These are phyloP conservation scores for Eurois occulta DNA, from an alignment of 2,888 invertebrate genomes.

Conservation along the genomic window DNA sequence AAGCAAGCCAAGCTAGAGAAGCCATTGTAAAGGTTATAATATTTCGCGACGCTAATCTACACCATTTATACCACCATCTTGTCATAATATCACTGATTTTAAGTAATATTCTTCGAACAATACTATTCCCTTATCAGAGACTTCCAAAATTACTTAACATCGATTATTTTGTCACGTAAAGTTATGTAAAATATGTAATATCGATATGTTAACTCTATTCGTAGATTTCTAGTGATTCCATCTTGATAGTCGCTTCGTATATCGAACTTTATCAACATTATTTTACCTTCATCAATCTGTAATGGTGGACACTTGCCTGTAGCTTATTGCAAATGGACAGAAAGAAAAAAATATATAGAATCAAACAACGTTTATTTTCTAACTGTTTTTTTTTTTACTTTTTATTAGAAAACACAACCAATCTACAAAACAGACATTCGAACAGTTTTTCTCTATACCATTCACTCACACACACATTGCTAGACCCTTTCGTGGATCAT, in stretches of 20 bases:
- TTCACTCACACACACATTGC: not conserved
- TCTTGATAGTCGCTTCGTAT: not conserved
- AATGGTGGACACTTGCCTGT: too few species aligned
- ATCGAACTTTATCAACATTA: not conserved
- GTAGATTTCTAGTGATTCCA: constrained; percentile 14
- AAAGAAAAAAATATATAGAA: not conserved
- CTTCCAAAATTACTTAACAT: constrained; percentile 61
- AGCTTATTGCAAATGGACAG: not conserved
- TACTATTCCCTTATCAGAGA: constrained; percentile 64
- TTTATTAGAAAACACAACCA: constrained; percentile 5
- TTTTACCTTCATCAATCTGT: not conserved
- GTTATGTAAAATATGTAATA: constrained; percentile 61
- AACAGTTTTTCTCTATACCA: not conserved
- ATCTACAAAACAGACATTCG: constrained; percentile 1
- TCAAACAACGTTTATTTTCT: not conserved
- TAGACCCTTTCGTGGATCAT: not conserved
- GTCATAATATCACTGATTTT: constrained; percentile 55
- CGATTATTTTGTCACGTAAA: constrained; percentile 66
- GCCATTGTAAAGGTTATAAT: constrained; percentile 71
- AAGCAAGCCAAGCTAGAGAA: constrained; percentile 72
- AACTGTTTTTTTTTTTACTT: constrained; percentile 12
- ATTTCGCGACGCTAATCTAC: constrained; percentile 58
- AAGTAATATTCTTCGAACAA: constrained; percentile 59
- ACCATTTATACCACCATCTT: constrained; percentile 71
- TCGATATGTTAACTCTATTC: constrained; percentile 26